Percentiles rank a stretch among this genome's conserved stretches.
phyloP scores from a whole-genome alignment of 2,797 vertebrate species.

The Chiloscyllium punctatum region DNA sequence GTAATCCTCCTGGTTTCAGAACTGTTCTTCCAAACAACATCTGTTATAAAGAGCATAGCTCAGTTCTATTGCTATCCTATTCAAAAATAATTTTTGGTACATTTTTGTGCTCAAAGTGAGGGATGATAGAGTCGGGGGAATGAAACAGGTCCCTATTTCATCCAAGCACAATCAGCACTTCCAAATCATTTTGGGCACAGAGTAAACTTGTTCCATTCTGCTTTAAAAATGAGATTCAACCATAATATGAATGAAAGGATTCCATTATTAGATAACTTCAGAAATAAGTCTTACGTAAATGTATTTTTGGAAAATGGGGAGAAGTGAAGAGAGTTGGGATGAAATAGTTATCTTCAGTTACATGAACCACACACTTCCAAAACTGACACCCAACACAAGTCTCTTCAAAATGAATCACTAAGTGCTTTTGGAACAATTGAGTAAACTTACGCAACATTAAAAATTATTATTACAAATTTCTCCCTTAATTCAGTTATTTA shows the following conservation, averaged over 20 bases:
- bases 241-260: neutral
- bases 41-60: neutral
- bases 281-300: neutral
- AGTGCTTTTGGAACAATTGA: neutral
- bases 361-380: neutral
- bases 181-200: neutral
- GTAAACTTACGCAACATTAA: neutral
- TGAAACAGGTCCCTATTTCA: neutral
- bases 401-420: neutral
- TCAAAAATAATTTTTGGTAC: neutral
- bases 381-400: neutral
- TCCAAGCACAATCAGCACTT: neutral
- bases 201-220: neutral
- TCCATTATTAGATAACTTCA: neutral
- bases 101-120: constrained; percentile 18
- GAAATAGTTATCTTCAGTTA: neutral
- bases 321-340: neutral
- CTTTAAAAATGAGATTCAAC: neutral
- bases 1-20: constrained; percentile 15
- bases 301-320: neutral
- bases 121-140: neutral
- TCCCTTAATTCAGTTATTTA: neutral
- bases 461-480: neutral
- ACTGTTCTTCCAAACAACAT: constrained; percentile 26
- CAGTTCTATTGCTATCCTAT: too few species aligned